Percentiles rank a stretch among this genome's conserved stretches.
phyloP scores from a whole-genome alignment of 1,140 invertebrate species.

The Drosophila burlai region DNA sequence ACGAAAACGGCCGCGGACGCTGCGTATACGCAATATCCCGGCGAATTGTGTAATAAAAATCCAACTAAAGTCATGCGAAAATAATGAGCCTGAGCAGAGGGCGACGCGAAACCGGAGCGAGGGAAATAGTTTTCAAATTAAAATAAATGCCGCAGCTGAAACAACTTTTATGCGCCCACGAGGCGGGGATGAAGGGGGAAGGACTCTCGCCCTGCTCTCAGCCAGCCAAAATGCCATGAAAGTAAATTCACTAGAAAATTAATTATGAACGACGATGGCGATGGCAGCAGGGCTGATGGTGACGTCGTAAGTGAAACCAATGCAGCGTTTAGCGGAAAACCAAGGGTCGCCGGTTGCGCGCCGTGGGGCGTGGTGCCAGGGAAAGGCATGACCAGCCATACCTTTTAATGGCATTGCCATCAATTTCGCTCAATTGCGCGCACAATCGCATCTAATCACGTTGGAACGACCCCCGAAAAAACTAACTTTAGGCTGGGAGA shows the following conservation, averaged over 20 bases:
- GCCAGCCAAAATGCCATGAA: constrained; percentile 76
- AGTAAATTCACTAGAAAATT: constrained; percentile 84
- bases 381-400: constrained; percentile 47
- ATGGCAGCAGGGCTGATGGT: constrained; percentile 28
- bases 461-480: constrained; percentile 65
- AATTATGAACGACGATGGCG: constrained; percentile 74
- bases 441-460: constrained; percentile 83
- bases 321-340: constrained; percentile 58
- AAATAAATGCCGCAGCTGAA: constrained; percentile 81
- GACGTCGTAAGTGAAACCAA: constrained; percentile 54
- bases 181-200: not conserved
- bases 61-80: constrained; percentile 76
- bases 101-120: not conserved
- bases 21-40: constrained; percentile 75
- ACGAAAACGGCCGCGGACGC: constrained; percentile 52
- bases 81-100: constrained; percentile 72
- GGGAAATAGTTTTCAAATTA: constrained; percentile 84
- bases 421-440: constrained; percentile 82
- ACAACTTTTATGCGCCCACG: constrained; percentile 76
- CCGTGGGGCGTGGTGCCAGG: not conserved
- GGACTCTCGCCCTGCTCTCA: constrained; percentile 47
- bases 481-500: constrained; percentile 28
- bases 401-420: constrained; percentile 82
- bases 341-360: constrained; percentile 3
- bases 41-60: constrained; percentile 74